phyloP scores from a whole-genome alignment of 1,140 invertebrate genomes.

The Gryllus bimaculatus region DNA sequence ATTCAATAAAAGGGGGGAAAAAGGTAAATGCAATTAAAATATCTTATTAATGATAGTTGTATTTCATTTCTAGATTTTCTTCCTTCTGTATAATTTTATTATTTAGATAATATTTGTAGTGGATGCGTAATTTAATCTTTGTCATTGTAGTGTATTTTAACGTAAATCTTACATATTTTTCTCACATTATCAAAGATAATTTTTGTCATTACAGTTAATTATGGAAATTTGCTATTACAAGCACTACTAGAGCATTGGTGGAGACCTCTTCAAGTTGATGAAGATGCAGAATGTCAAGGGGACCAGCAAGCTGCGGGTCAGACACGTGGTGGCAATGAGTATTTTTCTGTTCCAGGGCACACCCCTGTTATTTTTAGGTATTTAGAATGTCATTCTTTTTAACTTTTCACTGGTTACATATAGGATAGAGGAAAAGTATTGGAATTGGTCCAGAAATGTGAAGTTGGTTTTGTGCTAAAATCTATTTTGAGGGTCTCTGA shows the following conservation, averaged over 20 bases:
- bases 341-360: conserved; percentile 87
- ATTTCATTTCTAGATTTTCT: too few relatives aligned
- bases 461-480: too few relatives aligned
- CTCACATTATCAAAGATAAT: background rate
- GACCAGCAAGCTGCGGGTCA: conserved; percentile 36
- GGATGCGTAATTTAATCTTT: too few relatives aligned
- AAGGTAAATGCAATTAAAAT: too few relatives aligned
- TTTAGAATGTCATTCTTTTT: background rate
- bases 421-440: background rate
- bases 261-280: conserved; percentile 48
- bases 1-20: too few relatives aligned
- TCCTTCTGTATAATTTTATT: too few relatives aligned
- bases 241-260: conserved; percentile 95
- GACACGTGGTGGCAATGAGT: conserved; percentile 59
- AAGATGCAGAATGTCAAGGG: conserved; percentile 46
- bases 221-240: conserved; percentile 87
- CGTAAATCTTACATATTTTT: background rate
- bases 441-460: background rate
- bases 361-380: conserved; percentile 95
- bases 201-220: conserved; percentile 64
- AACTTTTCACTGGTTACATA: background rate
- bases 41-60: too few relatives aligned
- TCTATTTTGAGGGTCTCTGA: too few relatives aligned
- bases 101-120: too few relatives aligned
- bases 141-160: background rate